Base-by-base conservation (phyloP, 2,888 invertebrate species). In the Cryptops parisi region DNA sequence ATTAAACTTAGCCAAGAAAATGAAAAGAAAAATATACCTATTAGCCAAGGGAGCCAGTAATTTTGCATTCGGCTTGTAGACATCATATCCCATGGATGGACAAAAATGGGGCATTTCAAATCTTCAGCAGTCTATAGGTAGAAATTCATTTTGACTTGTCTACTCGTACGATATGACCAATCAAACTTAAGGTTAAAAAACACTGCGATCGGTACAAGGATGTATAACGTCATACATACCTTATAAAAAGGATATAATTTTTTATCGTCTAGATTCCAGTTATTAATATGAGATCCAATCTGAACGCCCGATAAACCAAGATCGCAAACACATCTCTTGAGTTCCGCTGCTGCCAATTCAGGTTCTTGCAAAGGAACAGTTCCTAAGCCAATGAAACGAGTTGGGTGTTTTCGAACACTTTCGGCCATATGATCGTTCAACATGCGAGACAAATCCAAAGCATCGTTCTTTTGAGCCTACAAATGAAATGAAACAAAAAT, bases 61-160 rank as follows among this genome's bases (percentile, higher is more conserved):
- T 75, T 73, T 40, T 62, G 60, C 64, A 72, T 68, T 43, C 75
- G 65, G 2, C 72, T 73, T 2, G 65, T 68, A 62, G 65, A 64
- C 56, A 64, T 61, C 76, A 76, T 76, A 62, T 76, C 76, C 76
- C 76, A 77, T 1, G 76, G 76, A 62, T 76, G 76, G 2, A 77
- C 70, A 64, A 76, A 76, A n/a, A 76, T 62, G 2, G 70, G 62
- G 45, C 69, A 67, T 48, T 66, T 63, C 38, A 72, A 62, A 46
- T 73, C 68, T 59, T 74, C 70, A 9, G 73, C 73, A 24, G 70
- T 69, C 73, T 74, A 57, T 26, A 63, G 55, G 41, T 40, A 4
- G n/a, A n/a, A n/a, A n/a, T n/a, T n/a, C n/a, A n/a, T n/a, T n/a
- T n/a, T n/a, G n/a, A n/a, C n/a, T n/a, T n/a, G n/a, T n/a, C n/a